phyloP scores from a whole-genome alignment of 2,113 vertebrate species.

The Clarias macrocephalus region DNA sequence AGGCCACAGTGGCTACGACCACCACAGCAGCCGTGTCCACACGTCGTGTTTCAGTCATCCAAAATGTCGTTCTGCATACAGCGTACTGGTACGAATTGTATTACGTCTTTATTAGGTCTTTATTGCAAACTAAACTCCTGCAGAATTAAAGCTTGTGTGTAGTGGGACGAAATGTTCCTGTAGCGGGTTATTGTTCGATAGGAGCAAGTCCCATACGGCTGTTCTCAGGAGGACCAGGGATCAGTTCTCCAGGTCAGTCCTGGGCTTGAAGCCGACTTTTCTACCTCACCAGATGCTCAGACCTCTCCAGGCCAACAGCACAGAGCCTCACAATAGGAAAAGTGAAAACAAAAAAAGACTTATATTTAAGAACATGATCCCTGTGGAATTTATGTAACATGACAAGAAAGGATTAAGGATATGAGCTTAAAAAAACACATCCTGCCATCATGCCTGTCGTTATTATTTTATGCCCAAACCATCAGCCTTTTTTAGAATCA shows the following conservation, averaged over 20 bases:
- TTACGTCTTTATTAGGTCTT: not conserved
- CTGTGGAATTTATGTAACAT: not conserved
- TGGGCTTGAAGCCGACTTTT: not conserved
- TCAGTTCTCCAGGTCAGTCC: not conserved
- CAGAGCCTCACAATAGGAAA: not conserved
- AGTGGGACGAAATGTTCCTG: not conserved
- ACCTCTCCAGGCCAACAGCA: not conserved
- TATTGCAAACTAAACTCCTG: not conserved
- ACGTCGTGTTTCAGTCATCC: too few species aligned
- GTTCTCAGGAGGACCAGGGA: not conserved
- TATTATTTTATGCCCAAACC: not conserved
- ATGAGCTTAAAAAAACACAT: not conserved
- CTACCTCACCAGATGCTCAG: not conserved
- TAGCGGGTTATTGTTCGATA: not conserved
- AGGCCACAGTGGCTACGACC: too few species aligned
- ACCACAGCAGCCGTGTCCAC: too few species aligned
- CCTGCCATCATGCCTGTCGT: not conserved
- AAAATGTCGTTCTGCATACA: not conserved
- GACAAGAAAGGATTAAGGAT: not conserved
- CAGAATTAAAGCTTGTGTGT: not conserved
- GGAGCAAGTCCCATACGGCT: not conserved
- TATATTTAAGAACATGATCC: not conserved
- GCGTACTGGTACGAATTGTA: not conserved
- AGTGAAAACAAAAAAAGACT: not conserved
- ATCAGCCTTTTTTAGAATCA: not conserved